Evolutionary conservation across 2,888 invertebrate species (phyloP).

Genomic region (Zygaena filipendulae): DNA sequence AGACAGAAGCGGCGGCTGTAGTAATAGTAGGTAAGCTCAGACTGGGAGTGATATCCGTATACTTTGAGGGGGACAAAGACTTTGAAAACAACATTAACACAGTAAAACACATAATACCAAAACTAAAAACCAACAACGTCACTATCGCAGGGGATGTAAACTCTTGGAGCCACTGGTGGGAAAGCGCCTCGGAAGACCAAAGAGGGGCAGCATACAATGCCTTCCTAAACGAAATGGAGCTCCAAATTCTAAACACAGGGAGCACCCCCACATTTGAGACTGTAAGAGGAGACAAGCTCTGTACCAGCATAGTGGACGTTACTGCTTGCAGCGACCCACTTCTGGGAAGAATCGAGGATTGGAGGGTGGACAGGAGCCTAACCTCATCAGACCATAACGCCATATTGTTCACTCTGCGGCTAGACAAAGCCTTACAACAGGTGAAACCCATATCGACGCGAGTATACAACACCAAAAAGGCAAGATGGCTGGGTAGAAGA

Average conservation of each 20-base stretch:
- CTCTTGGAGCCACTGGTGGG: constrained; percentile 17
- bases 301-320: constrained; percentile 10
- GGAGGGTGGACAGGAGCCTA: not conserved
- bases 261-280: constrained; percentile 12
- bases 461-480: not conserved
- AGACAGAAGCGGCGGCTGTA: constrained; percentile 15
- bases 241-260: constrained; percentile 12
- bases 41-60: constrained; percentile 16
- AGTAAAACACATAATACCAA: not conserved
- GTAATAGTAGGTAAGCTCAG: constrained; percentile 4
- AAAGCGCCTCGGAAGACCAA: constrained; percentile 9
- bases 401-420: not conserved
- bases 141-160: constrained; percentile 18
- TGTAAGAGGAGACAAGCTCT: constrained; percentile 3
- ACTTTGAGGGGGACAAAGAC: constrained; percentile 15
- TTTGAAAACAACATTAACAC: too few relatives aligned
- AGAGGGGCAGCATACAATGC: constrained; percentile 10
- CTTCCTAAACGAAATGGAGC: constrained; percentile 7
- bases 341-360: not conserved
- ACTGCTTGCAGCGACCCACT: constrained; percentile 8
- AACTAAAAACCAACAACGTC: constrained; percentile 2
- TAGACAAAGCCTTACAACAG: constrained; percentile 1
- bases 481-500: too few relatives aligned
- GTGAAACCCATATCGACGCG: not conserved
- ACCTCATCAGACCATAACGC: not conserved